Evolutionary conservation across 1,140 invertebrate genomes (phyloP), one percentile per base, ranked within the genome.

Genomic region (Drosophila sucinea): DNA sequence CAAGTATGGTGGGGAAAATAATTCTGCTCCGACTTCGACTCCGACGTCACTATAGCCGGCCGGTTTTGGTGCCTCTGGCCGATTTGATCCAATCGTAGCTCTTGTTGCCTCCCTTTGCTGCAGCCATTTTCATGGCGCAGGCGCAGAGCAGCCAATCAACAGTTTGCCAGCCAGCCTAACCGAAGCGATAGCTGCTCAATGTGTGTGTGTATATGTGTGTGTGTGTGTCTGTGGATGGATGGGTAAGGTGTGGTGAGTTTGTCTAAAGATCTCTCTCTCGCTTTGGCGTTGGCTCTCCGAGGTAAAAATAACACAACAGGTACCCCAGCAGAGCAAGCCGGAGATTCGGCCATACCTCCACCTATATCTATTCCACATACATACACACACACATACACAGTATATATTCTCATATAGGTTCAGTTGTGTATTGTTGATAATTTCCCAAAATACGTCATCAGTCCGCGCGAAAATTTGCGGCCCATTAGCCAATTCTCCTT

Each of bases 121-220:
- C 87, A 91, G 90, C 90, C 90, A 91, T 91, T 91, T 91, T 91
- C 90, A 75, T 76, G 82, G 91, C 91, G 91, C 91, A 92, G 68
- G 91, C 91, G 91, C 91, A 91, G 70, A 77, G 69, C 78, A 85
- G 70, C 91, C 91, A 92, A 92, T 92, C 91, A 92, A 90, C 91
- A 90, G 89, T 90, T 91, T 91, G 81, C 84, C 77, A 79, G 79
- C 44, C 23, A 17, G 82, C 79, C 82, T 65, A 75, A 79, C 67
- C 60, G 23, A 51, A 51, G 25, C 44, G 3, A 51, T 51, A 27
- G 44, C 44, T 27, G 25, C 25, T 51, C 17, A 7, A 17, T 47
- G 17, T 25, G 17, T 25, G 5, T 51, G 7, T 10, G 23, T 27
- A 5, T 51, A 6, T 10, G 41, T n/a, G 7, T 5, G 44, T 47